Evolutionary conservation across 2,888 invertebrate species (phyloP).

Genomic region (Tanytarsus gracilentus): DNA sequence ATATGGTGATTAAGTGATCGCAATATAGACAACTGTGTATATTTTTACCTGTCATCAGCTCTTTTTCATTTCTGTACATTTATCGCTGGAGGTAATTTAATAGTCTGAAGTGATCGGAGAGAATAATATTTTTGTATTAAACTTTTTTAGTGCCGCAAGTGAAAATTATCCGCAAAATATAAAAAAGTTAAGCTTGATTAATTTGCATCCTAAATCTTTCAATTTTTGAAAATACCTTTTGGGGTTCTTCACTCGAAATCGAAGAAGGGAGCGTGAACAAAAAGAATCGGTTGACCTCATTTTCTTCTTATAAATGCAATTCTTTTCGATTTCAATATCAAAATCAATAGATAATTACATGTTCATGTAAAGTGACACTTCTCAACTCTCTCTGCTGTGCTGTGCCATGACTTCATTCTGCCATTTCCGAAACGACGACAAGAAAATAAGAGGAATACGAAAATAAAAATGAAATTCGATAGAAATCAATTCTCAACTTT

Average conservation of each 20-base stretch:
- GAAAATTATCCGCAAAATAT: not conserved
- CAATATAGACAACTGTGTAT: not conserved
- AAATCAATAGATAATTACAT: constrained; percentile 23
- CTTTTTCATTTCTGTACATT: not conserved
- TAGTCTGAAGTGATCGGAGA: not conserved
- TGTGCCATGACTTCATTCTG: not conserved
- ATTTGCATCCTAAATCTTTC: constrained; percentile 15
- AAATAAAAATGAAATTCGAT: not conserved
- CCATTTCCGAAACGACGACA: not conserved
- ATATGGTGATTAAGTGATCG: not conserved
- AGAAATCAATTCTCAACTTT: not conserved
- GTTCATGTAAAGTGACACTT: constrained; percentile 25
- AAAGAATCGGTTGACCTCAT: constrained; percentile 19
- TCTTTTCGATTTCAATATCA: constrained; percentile 23
- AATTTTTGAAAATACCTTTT: not conserved
- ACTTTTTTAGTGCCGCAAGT: not conserved
- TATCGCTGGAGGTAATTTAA: constrained; percentile 3
- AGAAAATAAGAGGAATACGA: not conserved
- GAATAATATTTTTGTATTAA: not conserved
- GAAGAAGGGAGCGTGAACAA: not conserved
- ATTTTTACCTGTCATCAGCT: constrained; percentile 5
- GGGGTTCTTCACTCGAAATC: not conserved
- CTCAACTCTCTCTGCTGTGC: not conserved
- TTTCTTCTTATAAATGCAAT: not conserved
- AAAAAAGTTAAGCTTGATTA: not conserved